phyloP scores from a whole-genome alignment of 2,113 vertebrate species.

The Columba janthina region DNA sequence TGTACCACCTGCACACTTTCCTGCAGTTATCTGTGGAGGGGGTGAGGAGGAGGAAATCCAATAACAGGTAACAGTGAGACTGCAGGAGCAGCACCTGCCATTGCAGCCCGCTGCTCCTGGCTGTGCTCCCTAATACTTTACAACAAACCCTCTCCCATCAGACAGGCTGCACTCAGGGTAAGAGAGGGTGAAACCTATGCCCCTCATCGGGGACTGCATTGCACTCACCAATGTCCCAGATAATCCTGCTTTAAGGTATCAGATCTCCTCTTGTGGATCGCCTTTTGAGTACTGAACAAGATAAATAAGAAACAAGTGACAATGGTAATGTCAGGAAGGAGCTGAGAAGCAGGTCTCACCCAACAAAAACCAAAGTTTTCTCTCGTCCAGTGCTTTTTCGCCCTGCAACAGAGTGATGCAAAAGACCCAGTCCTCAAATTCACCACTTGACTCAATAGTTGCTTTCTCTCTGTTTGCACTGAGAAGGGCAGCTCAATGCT shows the following conservation, averaged over 20 bases:
- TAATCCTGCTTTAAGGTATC: neutral
- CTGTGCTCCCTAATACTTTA: neutral
- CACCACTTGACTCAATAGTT: neutral
- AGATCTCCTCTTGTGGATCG: neutral
- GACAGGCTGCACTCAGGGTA: fast-evolving
- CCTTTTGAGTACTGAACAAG: neutral
- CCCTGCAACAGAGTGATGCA: neutral
- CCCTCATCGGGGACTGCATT: neutral
- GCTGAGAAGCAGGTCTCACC: neutral
- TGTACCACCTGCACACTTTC: fast-evolving
- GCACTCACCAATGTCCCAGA: neutral
- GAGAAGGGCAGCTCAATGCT: neutral
- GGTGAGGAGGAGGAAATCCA: neutral
- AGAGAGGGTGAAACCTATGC: neutral
- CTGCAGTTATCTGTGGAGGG: neutral
- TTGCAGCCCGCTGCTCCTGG: fast-evolving
- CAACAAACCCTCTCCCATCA: neutral
- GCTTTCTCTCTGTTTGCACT: fast-evolving
- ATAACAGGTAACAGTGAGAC: neutral
- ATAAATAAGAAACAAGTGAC: neutral
- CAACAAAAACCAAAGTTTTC: neutral
- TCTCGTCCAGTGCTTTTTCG: neutral
- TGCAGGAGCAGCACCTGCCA: neutral
- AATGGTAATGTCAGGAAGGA: neutral
- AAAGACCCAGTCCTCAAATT: neutral